These are phyloP conservation scores for Drosophila ochracea DNA, from an alignment of 2,888 invertebrate genomes.

Conservation along the genomic window DNA sequence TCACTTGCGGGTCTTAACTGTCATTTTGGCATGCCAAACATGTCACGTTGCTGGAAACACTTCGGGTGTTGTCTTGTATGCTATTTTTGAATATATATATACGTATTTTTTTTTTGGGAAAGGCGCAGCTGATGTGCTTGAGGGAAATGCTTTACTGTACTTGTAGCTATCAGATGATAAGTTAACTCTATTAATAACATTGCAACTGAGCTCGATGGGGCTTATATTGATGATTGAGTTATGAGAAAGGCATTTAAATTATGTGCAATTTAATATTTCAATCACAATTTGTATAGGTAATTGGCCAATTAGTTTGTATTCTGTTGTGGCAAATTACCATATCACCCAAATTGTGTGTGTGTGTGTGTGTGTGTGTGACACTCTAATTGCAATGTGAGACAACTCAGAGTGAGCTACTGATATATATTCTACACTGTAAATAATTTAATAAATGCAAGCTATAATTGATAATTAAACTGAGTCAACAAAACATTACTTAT, in stretches of 20 bases:
- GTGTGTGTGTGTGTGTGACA: neutral
- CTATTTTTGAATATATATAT: neutral
- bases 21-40: constrained; percentile 74
- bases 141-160: constrained; percentile 23
- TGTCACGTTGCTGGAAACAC: constrained; percentile 54
- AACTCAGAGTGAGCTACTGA: constrained; percentile 24
- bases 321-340: constrained; percentile 1
- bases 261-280: constrained; percentile 1
- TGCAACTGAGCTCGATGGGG: neutral
- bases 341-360: constrained; percentile 2
- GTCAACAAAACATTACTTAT: neutral
- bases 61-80: constrained; percentile 17
- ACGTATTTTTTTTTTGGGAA: neutral
- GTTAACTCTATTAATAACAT: constrained; percentile 53
- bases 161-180: constrained; percentile 45
- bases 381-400: constrained; percentile 28
- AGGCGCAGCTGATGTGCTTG: constrained; percentile 28
- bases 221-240: constrained; percentile 21
- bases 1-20: constrained; percentile 41
- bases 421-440: neutral
- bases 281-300: constrained; percentile 11
- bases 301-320: constrained; percentile 15
- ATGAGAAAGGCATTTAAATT: constrained; percentile 11
- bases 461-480: neutral
- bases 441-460: neutral